phyloP scores from a whole-genome alignment of 2,113 vertebrate genomes.

The Oryzias curvinotus region DNA sequence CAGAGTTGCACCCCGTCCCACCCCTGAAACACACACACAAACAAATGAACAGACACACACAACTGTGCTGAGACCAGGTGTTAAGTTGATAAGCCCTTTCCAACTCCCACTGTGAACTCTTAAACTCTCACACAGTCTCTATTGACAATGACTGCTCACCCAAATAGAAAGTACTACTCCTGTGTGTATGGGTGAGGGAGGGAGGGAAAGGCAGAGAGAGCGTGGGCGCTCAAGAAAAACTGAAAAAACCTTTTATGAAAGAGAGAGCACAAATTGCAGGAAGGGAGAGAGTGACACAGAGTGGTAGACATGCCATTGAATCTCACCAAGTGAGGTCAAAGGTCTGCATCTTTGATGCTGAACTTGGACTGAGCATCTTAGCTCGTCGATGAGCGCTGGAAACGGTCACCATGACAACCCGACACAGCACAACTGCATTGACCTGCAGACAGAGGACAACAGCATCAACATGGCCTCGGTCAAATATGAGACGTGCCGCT shows the following conservation, averaged over 20 bases:
- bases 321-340: conserved; percentile 87
- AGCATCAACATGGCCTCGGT: conserved; percentile 42
- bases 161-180: conserved; percentile 17
- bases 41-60: conserved; percentile 1
- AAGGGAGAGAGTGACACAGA: conserved; percentile 12
- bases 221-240: neutral
- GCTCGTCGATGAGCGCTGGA: conserved; percentile 82
- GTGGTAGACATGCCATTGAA: conserved; percentile 19
- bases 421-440: conserved; percentile 86
- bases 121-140: conserved; percentile 55
- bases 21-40: conserved; percentile 6
- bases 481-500: conserved; percentile 9
- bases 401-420: conserved; percentile 86
- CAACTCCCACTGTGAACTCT: conserved; percentile 64
- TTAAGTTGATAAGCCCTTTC: conserved; percentile 61
- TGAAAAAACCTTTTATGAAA: neutral
- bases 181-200: conserved; percentile 14
- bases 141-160: conserved; percentile 42
- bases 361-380: conserved; percentile 86
- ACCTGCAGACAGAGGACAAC: conserved; percentile 76
- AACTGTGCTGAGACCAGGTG: conserved; percentile 63
- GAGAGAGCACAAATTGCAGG: conserved; percentile 5
- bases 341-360: conserved; percentile 80
- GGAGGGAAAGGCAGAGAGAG: neutral
- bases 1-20: neutral